phyloP scores from a whole-genome alignment of 1,140 invertebrate species.

The Coelopa frigida region DNA sequence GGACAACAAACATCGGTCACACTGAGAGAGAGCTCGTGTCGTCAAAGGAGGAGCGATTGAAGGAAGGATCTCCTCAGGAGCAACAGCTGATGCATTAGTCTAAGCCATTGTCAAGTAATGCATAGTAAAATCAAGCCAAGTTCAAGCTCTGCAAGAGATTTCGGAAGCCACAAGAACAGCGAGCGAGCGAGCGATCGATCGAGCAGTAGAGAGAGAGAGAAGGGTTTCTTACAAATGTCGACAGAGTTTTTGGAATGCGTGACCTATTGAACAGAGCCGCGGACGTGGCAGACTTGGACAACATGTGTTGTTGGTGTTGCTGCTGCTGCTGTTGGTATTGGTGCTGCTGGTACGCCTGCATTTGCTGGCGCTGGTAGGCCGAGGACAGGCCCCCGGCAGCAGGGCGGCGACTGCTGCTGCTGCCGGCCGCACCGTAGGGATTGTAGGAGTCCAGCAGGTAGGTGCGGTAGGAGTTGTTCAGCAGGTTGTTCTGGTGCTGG shows the following conservation, averaged over 20 bases:
- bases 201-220: slow-evolving; percentile 6
- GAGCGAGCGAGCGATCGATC: slow-evolving; percentile 1
- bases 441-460: slow-evolving; percentile 23
- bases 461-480: slow-evolving; percentile 9
- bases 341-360: slow-evolving; percentile 23
- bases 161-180: not conserved
- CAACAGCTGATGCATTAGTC: too few relatives aligned
- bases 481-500: slow-evolving; percentile 3
- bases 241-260: slow-evolving; percentile 46
- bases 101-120: too few relatives aligned
- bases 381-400: slow-evolving; percentile 12
- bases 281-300: slow-evolving; percentile 40
- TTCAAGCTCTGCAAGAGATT: not conserved
- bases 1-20: too few relatives aligned
- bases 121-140: slow-evolving; percentile 5
- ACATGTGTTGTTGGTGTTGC: slow-evolving; percentile 33
- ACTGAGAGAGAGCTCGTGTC: too few relatives aligned
- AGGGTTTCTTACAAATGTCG: slow-evolving; percentile 43
- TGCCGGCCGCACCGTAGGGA: slow-evolving; percentile 22
- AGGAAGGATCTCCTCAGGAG: too few relatives aligned
- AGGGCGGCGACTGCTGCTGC: slow-evolving; percentile 15
- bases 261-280: slow-evolving; percentile 42
- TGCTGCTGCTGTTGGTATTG: slow-evolving; percentile 20
- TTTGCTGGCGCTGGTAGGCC: slow-evolving; percentile 25
- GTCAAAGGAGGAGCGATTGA: too few relatives aligned